phyloP scores from a whole-genome alignment of 2,888 invertebrate genomes.

The Cartodere bifasciata region DNA sequence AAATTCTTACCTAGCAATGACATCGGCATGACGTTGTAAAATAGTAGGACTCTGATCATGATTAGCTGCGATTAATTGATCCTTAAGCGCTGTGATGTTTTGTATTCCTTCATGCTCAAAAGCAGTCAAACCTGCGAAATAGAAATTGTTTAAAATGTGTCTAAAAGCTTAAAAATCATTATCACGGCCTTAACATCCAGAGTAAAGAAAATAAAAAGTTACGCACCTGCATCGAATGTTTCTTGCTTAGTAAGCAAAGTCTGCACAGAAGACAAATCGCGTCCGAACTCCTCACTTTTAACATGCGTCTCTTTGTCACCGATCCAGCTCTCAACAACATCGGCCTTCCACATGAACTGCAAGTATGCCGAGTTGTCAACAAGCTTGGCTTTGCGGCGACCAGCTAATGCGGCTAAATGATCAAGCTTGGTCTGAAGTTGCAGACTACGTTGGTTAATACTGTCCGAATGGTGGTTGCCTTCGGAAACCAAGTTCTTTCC shows the following conservation, averaged over 20 bases:
- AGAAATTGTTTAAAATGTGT: no score
- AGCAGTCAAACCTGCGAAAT: conserved; percentile 64
- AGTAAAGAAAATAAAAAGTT: conserved; percentile 4
- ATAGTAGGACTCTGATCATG: conserved; percentile 92
- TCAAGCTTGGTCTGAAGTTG: conserved; percentile 71
- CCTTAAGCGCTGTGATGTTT: conserved; percentile 88
- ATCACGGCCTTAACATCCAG: no score
- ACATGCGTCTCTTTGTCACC: conserved; percentile 98
- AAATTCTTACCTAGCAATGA: conserved; percentile 56
- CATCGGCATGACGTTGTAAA: conserved; percentile 85
- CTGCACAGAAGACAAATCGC: conserved; percentile 96
- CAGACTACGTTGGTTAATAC: conserved; percentile 73
- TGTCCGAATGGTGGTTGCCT: conserved; percentile 89
- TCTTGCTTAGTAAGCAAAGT: conserved; percentile 98
- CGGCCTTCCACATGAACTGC: conserved; percentile 99
- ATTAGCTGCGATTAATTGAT: conserved; percentile 80
- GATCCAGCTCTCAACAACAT: conserved; percentile 99
- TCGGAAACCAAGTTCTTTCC: conserved; percentile 73
- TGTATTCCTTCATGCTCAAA: conserved; percentile 98
- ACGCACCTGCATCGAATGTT: conserved; percentile 85
- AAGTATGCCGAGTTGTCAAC: conserved; percentile 97
- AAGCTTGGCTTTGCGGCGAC: conserved; percentile 77
- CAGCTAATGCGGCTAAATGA: conserved; percentile 75
- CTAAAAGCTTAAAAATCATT: no score
- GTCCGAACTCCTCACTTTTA: conserved; percentile 92